Base-by-base conservation (phyloP, 2,113 vertebrate genomes). In the Sinosuthora webbiana region DNA sequence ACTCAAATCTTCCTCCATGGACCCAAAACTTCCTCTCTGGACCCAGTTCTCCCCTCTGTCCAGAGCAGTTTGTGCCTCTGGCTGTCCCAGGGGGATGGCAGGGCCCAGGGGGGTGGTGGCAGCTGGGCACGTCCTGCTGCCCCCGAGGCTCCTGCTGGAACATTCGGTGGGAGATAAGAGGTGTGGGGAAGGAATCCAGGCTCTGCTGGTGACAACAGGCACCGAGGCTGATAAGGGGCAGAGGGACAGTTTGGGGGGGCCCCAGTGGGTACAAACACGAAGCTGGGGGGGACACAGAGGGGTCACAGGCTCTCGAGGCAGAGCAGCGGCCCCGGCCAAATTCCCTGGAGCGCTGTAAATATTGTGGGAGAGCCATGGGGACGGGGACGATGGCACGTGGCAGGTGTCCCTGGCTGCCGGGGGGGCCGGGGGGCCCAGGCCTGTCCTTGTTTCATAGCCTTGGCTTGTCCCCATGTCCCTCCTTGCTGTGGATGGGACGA, bases 301-400 rank as follows among this genome's bases (percentile, higher is more conserved):
- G 57, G 44, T 37, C 65, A 60, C 39, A 56, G 39, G 12, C 42
- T 77, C 50, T 80, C 2, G 4, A 60, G 31, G 44, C 65, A 70
- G 65, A 56, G 73, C 15, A 3, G 53, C 13, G 44, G 15, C 25
- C 59, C 59, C 0, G 0, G 82, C 89, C 85, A 69, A 45, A 23
- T 52, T 39, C 64, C 82, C 47, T 13, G 37, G 15, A 39, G 2
- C 1, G 1, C 83, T 75, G 94, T 92, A 92, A 96, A 97, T 96
- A 95, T 96, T 96, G 80, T 93, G 63, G 21, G 53, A 90, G 83
- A 92, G 68, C 94, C 95, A 95, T 93, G 95, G 95, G 89, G 93
- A 96, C 77, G 0, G 93, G 83, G 83, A 77, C 56, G 87, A 90
- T 78, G 86, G 85, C 94, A 55, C 69, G 30, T 75, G 90, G 90